A percentile compares a stretch with the other conserved stretches of the same genome.
phyloP scores from a whole-genome alignment of 2,888 invertebrate species.

The Andricus quercusramuli region DNA sequence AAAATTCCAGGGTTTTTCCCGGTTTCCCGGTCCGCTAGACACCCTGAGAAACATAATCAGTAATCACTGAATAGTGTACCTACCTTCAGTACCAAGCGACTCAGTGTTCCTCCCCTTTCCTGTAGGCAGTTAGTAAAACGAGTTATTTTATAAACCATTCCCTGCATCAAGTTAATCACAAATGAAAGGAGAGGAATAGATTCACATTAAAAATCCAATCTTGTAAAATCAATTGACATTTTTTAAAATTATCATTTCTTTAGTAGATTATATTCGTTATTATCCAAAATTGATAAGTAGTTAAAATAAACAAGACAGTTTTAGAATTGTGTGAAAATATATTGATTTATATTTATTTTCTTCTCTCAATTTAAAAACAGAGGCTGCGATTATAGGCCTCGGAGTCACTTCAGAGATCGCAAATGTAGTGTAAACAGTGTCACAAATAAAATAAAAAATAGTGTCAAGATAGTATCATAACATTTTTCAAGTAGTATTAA shows the following conservation, averaged over 20 bases:
- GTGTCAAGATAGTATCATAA: too few relatives aligned
- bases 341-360: not conserved
- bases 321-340: not conserved
- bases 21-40: too few relatives aligned
- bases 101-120: slow-evolving; percentile 86
- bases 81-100: slow-evolving; percentile 86
- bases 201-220: not conserved
- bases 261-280: not conserved
- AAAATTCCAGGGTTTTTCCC: too few relatives aligned
- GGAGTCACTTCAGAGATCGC: too few relatives aligned
- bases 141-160: slow-evolving; percentile 74
- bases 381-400: not conserved
- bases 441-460: too few relatives aligned
- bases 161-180: slow-evolving; percentile 73
- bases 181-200: slow-evolving; percentile 62
- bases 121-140: slow-evolving; percentile 80
- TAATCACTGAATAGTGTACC: slow-evolving; percentile 69
- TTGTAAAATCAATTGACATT: not conserved
- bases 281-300: not conserved
- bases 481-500: too few relatives aligned
- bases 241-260: not conserved
- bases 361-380: not conserved
- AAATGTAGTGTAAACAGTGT: too few relatives aligned
- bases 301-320: not conserved
- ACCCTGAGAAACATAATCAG: slow-evolving; percentile 30